Percentiles rank a stretch among this genome's conserved stretches.
These are phyloP conservation scores for Drosophila varians DNA, from an alignment of 1,140 invertebrate genomes.

Conservation along the genomic window DNA sequence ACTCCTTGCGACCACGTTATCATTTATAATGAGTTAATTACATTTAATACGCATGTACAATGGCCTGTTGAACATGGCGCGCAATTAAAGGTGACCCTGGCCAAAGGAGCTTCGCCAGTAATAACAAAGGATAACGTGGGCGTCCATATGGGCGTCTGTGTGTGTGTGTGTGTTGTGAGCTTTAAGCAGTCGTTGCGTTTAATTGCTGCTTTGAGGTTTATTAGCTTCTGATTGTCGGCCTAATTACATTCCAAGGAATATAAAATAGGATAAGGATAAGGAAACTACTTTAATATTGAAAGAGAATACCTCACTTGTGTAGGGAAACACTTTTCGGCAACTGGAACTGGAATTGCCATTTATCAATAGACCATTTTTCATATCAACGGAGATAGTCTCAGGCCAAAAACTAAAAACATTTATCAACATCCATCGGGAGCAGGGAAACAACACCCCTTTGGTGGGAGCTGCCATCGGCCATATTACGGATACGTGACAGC, in stretches of 20 bases:
- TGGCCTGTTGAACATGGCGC: conserved; percentile 76
- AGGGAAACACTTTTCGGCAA: conserved; percentile 12
- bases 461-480: conserved; percentile 17
- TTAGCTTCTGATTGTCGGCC: conserved; percentile 47
- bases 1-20: conserved; percentile 65
- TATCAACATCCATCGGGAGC: conserved; percentile 21
- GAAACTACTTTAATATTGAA: too few species aligned
- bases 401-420: conserved; percentile 29
- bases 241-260: conserved; percentile 24
- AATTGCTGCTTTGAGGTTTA: conserved; percentile 61
- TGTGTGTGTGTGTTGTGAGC: conserved; percentile 12
- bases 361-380: conserved; percentile 38
- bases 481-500: conserved; percentile 54
- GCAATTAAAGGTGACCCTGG: conserved; percentile 76
- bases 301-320: too few species aligned
- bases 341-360: conserved; percentile 38
- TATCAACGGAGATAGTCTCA: neutral
- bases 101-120: conserved; percentile 31
- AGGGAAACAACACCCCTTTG: conserved; percentile 9
- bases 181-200: conserved; percentile 61
- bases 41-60: conserved; percentile 80
- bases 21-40: conserved; percentile 82
- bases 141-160: conserved; percentile 3
- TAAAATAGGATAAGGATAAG: too few species aligned
- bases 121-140: conserved; percentile 49